Base-by-base conservation (phyloP, 2,797 vertebrate genomes). In the Helicolenus hilgendorfi region DNA sequence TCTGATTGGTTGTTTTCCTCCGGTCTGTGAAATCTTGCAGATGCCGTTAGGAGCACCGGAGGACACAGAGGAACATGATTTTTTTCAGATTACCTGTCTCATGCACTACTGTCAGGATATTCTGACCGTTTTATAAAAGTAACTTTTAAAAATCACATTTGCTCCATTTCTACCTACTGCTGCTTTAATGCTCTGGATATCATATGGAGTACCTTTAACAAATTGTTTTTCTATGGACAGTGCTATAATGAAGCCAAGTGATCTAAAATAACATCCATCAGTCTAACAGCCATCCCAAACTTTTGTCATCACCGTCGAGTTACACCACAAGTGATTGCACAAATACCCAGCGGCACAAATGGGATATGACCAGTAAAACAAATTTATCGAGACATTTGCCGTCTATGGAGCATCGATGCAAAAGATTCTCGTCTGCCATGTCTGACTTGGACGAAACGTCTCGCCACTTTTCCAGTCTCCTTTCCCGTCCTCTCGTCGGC, bases 401-500 rank as follows among this genome's bases (percentile, higher is more conserved):
- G 3, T 88, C 29, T 22, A 38, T 11, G 24, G 36, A 72, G 71
- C 69, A 7, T 27, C 24, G 11, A 62, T 26, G 58, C 58, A 56
- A 71, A 71, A 60, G 20, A 58, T 80, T 90, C 74, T 63, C 22
- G 18, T 33, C 67, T 55, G 53, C 10, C 3, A 55, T n/a, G 24
- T 55, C 58, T 53, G 31, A 14, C 77, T 69, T 18, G 41, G 60
- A 67, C 7, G 18, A 59, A 72, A 41, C 24, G 1, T 81, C 33
- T 72, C 76, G 36, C 76, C 77, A 71, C 67, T 84, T 73, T 85
- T 86, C 36, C 77, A 27, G 31, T 49, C 67, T 81, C 75, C 74
- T 29, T 67, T 76, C 65, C 83, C 76, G 15, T 91, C 85, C 79
- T 71, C 89, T 91, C 60, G 70, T 87, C 92, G 82, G 75, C 81